A percentile compares a stretch with the other conserved stretches of the same genome.
Evolutionary conservation across 2,797 vertebrate species (phyloP).

Genomic region (Percopsis omiscomaycus): DNA sequence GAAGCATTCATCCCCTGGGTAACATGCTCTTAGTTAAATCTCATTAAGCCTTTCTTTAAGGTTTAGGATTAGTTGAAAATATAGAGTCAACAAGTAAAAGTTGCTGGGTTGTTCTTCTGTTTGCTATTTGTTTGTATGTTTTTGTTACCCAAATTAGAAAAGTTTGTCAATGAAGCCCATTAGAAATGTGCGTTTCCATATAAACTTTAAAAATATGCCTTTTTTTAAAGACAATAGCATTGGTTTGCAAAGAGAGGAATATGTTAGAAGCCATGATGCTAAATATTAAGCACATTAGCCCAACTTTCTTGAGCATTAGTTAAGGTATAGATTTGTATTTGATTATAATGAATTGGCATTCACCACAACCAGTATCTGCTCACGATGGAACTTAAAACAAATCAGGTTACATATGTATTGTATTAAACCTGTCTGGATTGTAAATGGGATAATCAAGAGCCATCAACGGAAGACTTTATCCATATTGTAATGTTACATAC

Average conservation of each 20-base stretch:
- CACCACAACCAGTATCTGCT: no score
- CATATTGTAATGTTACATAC: background rate
- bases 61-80: no score
- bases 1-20: conserved; percentile 65
- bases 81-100: background rate
- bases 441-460: background rate
- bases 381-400: no score
- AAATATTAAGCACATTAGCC: conserved; percentile 37
- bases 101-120: conserved; percentile 1
- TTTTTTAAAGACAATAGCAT: no score
- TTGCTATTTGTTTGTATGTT: conserved; percentile 19
- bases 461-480: background rate
- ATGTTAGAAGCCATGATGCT: conserved; percentile 45
- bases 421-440: no score
- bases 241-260: conserved; percentile 13
- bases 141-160: conserved; percentile 2
- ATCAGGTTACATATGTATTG: background rate
- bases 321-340: conserved; percentile 10
- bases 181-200: background rate
- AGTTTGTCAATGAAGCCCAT: background rate
- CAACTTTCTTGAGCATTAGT: conserved; percentile 69
- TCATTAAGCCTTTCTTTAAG: conserved; percentile 29
- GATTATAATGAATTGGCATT: background rate
- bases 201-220: no score
- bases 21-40: conserved; percentile 58